phyloP scores from a whole-genome alignment of 2,113 vertebrate genomes.

The Tupaia chinensis region DNA sequence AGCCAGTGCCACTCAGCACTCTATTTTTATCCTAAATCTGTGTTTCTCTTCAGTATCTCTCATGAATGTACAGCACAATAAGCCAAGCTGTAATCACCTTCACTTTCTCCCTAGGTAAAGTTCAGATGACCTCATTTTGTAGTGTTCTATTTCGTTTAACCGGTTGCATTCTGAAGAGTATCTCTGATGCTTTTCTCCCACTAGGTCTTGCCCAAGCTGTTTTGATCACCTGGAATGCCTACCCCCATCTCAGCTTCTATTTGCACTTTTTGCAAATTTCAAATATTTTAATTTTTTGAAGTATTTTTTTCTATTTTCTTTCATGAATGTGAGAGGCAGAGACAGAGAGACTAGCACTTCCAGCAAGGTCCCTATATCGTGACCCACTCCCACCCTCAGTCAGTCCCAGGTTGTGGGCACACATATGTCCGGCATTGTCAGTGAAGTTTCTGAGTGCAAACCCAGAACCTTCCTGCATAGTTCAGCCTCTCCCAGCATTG shows the following conservation, averaged over 20 bases:
- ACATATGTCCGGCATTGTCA: too few relatives aligned
- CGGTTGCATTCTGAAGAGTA: accelerated
- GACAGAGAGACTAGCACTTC: too few relatives aligned
- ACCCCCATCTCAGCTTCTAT: not conserved
- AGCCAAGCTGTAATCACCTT: not conserved
- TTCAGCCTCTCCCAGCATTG: too few relatives aligned
- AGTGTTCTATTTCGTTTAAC: not conserved
- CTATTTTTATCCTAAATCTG: slow-evolving; percentile 46
- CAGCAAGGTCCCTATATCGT: too few relatives aligned
- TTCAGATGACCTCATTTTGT: not conserved
- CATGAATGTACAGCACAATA: not conserved
- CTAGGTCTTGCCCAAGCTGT: not conserved
- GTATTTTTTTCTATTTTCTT: too few relatives aligned
- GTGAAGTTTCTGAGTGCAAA: too few relatives aligned
- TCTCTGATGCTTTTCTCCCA: not conserved
- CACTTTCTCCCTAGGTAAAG: not conserved
- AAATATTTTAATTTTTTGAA: slow-evolving; percentile 9
- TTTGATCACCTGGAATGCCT: not conserved
- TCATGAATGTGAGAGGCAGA: too few relatives aligned
- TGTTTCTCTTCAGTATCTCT: not conserved
- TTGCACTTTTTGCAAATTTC: not conserved
- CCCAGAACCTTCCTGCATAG: too few relatives aligned
- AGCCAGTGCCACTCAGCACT: not conserved
- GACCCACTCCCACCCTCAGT: too few relatives aligned
- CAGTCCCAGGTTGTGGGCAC: too few relatives aligned